These are phyloP conservation scores for Hirundo rustica DNA, from an alignment of 2,797 vertebrate species.

Conservation along the genomic window DNA sequence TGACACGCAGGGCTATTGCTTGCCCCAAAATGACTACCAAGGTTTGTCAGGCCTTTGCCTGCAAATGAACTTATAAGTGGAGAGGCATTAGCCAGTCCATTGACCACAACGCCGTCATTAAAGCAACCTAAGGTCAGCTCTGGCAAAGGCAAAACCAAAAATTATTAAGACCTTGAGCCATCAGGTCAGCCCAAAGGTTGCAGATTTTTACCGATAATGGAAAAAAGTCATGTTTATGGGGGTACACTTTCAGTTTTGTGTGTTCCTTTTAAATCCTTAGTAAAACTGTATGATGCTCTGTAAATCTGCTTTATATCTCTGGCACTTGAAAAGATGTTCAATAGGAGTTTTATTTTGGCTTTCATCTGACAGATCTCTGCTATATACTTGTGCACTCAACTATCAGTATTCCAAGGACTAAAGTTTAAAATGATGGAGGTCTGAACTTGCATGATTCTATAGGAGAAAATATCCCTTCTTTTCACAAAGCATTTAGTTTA, in stretches of 20 bases:
- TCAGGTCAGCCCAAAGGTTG: neutral
- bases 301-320: neutral
- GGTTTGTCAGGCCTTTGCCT: neutral
- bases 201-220: neutral
- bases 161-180: neutral
- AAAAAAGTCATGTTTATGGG: neutral
- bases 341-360: neutral
- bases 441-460: neutral
- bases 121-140: neutral
- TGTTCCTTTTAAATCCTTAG: neutral
- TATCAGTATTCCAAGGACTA: neutral
- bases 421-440: neutral
- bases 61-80: neutral
- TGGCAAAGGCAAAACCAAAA: neutral
- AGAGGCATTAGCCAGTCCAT: neutral
- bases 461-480: neutral
- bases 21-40: neutral
- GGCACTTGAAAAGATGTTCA: neutral
- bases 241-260: neutral
- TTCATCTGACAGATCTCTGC: neutral
- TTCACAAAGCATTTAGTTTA: neutral
- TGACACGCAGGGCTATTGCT: neutral
- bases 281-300: neutral
- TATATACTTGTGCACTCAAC: neutral
- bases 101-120: neutral